phyloP scores from a whole-genome alignment of 1,140 invertebrate genomes.

The Neodiprion virginianus region DNA sequence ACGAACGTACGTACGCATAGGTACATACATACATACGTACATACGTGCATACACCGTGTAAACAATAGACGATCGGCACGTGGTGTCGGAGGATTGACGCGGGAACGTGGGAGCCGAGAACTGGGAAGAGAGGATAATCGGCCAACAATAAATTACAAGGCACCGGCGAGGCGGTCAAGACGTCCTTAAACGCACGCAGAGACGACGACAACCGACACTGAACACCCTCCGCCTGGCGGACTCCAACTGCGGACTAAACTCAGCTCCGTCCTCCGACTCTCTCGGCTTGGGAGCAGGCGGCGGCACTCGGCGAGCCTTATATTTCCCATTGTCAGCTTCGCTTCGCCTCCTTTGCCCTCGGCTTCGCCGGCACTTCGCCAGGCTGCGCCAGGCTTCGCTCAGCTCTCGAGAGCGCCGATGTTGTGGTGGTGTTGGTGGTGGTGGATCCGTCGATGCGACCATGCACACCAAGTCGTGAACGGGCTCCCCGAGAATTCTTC shows the following conservation, averaged over 20 bases:
- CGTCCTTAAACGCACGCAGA: background rate
- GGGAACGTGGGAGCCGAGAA: too few relatives aligned
- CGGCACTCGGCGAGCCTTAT: background rate
- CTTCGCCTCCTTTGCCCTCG: background rate
- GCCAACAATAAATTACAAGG: too few relatives aligned
- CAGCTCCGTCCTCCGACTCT: background rate
- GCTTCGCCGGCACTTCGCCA: background rate
- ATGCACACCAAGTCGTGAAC: background rate
- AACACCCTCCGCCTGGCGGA: conserved; percentile 28
- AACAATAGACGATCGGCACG: too few relatives aligned
- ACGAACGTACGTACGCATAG: too few relatives aligned
- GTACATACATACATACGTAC: too few relatives aligned
- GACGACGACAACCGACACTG: background rate
- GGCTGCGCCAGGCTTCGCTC: background rate
- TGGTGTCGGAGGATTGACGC: too few relatives aligned
- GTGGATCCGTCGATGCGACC: background rate
- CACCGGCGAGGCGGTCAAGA: too few relatives aligned
- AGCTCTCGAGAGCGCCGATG: background rate
- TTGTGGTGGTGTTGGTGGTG: background rate
- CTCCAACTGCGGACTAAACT: conserved; percentile 28
- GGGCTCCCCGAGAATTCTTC: background rate
- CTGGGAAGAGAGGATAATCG: too few relatives aligned
- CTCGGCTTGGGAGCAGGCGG: conserved; percentile 23
- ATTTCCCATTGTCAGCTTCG: background rate
- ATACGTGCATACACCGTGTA: too few relatives aligned